Evolutionary conservation across 2,797 vertebrate species (phyloP).

Genomic region (Clarias platycephalus): DNA sequence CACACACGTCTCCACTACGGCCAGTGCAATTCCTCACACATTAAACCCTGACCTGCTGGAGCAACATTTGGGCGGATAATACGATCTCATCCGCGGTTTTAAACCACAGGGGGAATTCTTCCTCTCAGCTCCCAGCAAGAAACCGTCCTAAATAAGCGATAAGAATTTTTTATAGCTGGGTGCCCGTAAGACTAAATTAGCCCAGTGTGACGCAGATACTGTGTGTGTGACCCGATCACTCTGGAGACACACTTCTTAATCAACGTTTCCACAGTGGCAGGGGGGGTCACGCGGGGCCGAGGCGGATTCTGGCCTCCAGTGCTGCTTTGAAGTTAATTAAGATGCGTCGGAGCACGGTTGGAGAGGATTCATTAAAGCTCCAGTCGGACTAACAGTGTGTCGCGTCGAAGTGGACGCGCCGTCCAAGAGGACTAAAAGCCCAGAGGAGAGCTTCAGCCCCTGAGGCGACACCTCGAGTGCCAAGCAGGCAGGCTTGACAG

Average conservation of each 20-base stretch:
- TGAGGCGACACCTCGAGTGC: conserved; percentile 43
- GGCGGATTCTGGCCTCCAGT: conserved; percentile 68
- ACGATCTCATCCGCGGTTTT: conserved; percentile 19
- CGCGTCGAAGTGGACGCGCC: conserved; percentile 60
- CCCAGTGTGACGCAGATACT: conserved; percentile 42
- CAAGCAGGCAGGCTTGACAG: conserved; percentile 26
- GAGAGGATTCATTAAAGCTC: conserved; percentile 77
- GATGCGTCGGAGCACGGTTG: conserved; percentile 74
- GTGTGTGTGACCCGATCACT: conserved; percentile 57
- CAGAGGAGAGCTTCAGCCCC: conserved; percentile 37
- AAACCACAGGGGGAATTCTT: conserved; percentile 27
- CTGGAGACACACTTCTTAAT: conserved; percentile 71
- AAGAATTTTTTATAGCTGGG: conserved; percentile 20
- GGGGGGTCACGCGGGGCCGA: conserved; percentile 72
- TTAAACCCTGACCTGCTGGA: conserved; percentile 50
- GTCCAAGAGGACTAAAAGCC: conserved; percentile 54
- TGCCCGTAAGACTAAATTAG: conserved; percentile 49
- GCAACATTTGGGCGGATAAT: conserved; percentile 45
- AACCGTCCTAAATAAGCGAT: conserved; percentile 38
- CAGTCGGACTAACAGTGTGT: conserved; percentile 68
- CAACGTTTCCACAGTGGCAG: conserved; percentile 73
- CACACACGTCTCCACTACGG: conserved; percentile 29
- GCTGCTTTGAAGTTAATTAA: conserved; percentile 81
- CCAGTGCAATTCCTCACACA: conserved; percentile 40
- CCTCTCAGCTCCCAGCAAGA: conserved; percentile 17